Evolutionary conservation across 1,140 invertebrate species (phyloP).

Genomic region (Uloborus diversus): DNA sequence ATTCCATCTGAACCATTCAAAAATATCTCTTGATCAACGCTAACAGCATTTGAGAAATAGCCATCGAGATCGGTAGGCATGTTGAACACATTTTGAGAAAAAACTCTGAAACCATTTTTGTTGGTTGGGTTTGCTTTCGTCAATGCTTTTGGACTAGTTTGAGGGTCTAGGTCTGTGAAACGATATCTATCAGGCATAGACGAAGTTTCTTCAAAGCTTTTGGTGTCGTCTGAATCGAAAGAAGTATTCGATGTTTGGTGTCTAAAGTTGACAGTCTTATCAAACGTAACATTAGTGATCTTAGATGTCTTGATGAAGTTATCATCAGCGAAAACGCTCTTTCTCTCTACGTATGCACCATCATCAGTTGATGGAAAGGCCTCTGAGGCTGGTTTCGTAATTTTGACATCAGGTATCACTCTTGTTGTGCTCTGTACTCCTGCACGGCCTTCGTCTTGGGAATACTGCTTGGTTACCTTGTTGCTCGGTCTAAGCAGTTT

Average conservation of each 20-base stretch:
- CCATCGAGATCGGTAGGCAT: neutral
- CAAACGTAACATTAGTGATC: slow-evolving; percentile 5
- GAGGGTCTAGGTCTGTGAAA: no score
- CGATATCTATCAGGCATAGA: no score
- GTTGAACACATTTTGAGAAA: neutral
- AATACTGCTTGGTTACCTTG: slow-evolving; percentile 40
- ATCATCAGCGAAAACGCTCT: neutral
- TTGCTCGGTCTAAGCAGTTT: neutral
- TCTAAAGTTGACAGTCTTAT: neutral
- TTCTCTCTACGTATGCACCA: neutral
- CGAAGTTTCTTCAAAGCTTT: no score
- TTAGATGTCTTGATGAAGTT: slow-evolving; percentile 33
- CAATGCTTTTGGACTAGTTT: no score
- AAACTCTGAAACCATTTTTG: neutral
- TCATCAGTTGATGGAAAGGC: neutral
- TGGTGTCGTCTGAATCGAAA: no score
- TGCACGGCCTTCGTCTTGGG: slow-evolving; percentile 36
- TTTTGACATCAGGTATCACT: slow-evolving; percentile 11
- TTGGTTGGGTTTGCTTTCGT: neutral
- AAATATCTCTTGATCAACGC: slow-evolving; percentile 2
- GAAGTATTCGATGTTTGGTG: no score
- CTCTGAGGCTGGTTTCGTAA: slow-evolving; percentile 15
- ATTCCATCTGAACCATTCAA: neutral
- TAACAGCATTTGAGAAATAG: slow-evolving; percentile 4
- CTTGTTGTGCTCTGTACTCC: neutral